Evolutionary conservation across 1,140 invertebrate species (phyloP), one percentile per base, ranked within the genome.

Genomic region (Zophobas morio): DNA sequence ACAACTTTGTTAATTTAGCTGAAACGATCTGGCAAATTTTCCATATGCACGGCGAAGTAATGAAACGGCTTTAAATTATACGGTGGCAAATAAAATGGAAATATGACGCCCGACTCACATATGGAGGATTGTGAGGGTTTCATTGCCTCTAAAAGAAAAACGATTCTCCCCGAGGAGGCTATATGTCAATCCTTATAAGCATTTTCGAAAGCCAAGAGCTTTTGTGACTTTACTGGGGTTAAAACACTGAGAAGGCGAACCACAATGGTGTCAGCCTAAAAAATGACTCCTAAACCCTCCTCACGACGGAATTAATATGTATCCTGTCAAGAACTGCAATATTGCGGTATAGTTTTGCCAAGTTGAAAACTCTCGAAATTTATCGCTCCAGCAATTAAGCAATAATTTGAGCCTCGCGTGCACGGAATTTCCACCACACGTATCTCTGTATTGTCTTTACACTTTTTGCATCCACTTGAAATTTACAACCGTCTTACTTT

Each of bases 131-230:
- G 60, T 66, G 32, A 66, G 60, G 60, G 60, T 66, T 66, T 66
- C 60, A 66, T 66, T 42, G 60, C 60, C 39, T 33, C 60, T 66
- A 66, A 66, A 66, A 39, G 39, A 66, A 66, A 66, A 66, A 66
- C 60, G 60, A 66, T 66, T 66, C 60, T 66, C 60, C 60, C 60
- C 37, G 33, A 66, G 60, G 60, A 66, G 39, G 60, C 60, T 66
- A 66, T 66, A 66, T 66, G 60, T 66, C 60, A 66, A 66, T 66
- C 60, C 60, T 39, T 66, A 66, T 66, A 66, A 66, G 39, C 39
- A 66, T 66, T 66, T 66, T 46, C 49, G 60, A 66, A 66, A 66
- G 60, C 39, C 60, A 4, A 37, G 60, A 46, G 60, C 37, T 66
- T 66, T 66, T 66, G 39, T 66, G n/a, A 66, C 60, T 66, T 66